These are phyloP conservation scores for Dolomedes plantarius DNA, from an alignment of 2,888 invertebrate species.

Conservation along the genomic window DNA sequence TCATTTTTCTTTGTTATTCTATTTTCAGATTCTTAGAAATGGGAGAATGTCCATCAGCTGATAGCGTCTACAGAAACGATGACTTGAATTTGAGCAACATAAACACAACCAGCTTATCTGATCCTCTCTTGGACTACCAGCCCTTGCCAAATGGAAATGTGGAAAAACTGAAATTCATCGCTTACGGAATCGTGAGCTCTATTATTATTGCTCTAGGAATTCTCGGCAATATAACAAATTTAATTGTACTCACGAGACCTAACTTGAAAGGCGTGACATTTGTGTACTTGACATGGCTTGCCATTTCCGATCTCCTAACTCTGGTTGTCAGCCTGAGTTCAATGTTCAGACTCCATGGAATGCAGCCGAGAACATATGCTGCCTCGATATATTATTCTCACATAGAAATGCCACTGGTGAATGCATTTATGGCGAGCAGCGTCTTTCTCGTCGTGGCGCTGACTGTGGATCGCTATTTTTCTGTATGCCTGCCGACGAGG, in stretches of 20 bases:
- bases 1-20: too few relatives aligned
- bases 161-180: constrained; percentile 73
- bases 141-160: constrained; percentile 11
- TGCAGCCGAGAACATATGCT: constrained; percentile 75
- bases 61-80: neutral
- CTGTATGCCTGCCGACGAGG: constrained; percentile 78
- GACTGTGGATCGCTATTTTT: constrained; percentile 79
- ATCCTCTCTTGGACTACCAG: neutral
- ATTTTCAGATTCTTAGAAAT: constrained; percentile 20
- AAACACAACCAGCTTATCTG: neutral
- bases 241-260: constrained; percentile 78
- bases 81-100: neutral
- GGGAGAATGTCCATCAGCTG: constrained; percentile 41
- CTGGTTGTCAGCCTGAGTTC: constrained; percentile 78
- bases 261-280: constrained; percentile 78
- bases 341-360: constrained; percentile 76
- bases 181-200: constrained; percentile 78
- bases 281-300: constrained; percentile 78
- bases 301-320: constrained; percentile 78
- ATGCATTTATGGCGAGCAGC: constrained; percentile 79
- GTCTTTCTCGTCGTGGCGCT: constrained; percentile 80
- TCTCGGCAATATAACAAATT: constrained; percentile 78
- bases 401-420: constrained; percentile 78
- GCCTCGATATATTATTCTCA: constrained; percentile 78
- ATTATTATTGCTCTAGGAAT: constrained; percentile 78